Percentiles rank a stretch among this genome's conserved stretches.
Conservation (phyloP, 2,797 vertebrate species). For the Trematomus bernacchii region DNA sequence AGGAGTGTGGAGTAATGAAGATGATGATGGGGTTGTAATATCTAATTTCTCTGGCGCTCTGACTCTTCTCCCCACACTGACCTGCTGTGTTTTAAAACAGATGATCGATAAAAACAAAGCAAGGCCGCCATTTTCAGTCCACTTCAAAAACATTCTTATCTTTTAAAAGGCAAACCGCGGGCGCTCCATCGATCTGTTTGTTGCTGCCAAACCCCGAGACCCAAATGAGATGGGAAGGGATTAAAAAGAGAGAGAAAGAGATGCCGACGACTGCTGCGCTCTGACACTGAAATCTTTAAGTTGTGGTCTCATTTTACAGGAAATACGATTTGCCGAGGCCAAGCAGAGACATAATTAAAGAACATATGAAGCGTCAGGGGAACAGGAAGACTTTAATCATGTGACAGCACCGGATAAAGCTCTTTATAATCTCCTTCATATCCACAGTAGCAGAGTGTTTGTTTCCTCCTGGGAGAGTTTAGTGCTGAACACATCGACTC, state of each 20-base stretch:
- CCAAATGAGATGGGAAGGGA: slow-evolving; percentile 49
- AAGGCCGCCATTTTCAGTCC: slow-evolving; percentile 43
- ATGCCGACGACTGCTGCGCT: neutral
- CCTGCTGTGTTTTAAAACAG: slow-evolving; percentile 26
- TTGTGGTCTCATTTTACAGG: slow-evolving; percentile 8
- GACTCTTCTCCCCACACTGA: neutral
- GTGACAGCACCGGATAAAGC: neutral
- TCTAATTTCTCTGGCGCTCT: neutral
- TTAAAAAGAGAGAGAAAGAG: slow-evolving; percentile 4
- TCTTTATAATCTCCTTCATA: neutral
- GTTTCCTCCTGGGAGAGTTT: neutral
- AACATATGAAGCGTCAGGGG: neutral
- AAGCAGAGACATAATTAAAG: neutral
- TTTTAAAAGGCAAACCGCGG: slow-evolving; percentile 49
- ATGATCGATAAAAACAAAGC: slow-evolving; percentile 57
- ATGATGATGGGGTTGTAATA: slow-evolving; percentile 46
- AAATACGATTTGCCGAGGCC: neutral
- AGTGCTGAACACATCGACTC: neutral
- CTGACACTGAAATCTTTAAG: neutral
- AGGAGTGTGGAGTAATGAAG: slow-evolving; percentile 31
- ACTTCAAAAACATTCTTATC: slow-evolving; percentile 57
- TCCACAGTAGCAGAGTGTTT: neutral
- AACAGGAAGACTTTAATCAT: neutral
- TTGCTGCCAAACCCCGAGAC: slow-evolving; percentile 38
- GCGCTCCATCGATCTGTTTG: slow-evolving; percentile 68